Evolutionary conservation across 2,113 vertebrate species (phyloP).

Genomic region (Callionymus lyra): DNA sequence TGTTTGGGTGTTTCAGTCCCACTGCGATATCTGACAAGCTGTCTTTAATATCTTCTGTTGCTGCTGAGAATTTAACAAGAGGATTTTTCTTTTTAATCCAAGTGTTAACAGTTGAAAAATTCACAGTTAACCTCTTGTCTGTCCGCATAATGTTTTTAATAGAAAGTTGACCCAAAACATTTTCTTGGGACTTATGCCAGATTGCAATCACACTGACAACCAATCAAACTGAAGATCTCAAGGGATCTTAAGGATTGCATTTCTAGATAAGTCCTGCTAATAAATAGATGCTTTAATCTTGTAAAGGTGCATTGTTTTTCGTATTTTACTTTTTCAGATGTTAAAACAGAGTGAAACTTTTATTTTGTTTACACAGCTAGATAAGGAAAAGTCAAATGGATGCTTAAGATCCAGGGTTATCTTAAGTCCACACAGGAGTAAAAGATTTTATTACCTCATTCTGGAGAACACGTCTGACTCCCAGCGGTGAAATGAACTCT

Average conservation of each 20-base stretch:
- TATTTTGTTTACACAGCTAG: slow-evolving; percentile 27
- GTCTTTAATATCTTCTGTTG: background rate
- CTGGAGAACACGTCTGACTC: slow-evolving; percentile 30
- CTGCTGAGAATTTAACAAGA: too few relatives aligned
- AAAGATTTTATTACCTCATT: slow-evolving; percentile 44
- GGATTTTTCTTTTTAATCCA: too few relatives aligned
- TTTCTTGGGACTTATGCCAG: slow-evolving; percentile 44
- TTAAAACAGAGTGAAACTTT: background rate
- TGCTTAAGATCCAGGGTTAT: slow-evolving; percentile 19
- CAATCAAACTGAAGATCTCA: slow-evolving; percentile 37
- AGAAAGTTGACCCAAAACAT: slow-evolving; percentile 10
- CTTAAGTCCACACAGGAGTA: slow-evolving; percentile 27
- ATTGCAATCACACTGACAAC: slow-evolving; percentile 47
- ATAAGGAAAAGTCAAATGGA: too few relatives aligned
- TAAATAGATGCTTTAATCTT: too few relatives aligned
- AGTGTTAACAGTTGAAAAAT: slow-evolving; percentile 21
- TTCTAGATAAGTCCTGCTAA: too few relatives aligned
- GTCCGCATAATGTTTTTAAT: slow-evolving; percentile 22
- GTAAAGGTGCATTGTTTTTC: too few relatives aligned
- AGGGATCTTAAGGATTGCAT: too few relatives aligned
- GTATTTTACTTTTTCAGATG: too few relatives aligned
- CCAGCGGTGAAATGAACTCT: slow-evolving; percentile 24
- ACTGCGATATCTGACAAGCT: slow-evolving; percentile 10
- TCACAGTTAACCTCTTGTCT: slow-evolving; percentile 29
- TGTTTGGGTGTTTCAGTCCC: background rate